A percentile compares a stretch with the other conserved stretches of the same genome.
These are phyloP conservation scores for Rhyacophila brunnea DNA, from an alignment of 1,140 invertebrate genomes.

Conservation along the genomic window DNA sequence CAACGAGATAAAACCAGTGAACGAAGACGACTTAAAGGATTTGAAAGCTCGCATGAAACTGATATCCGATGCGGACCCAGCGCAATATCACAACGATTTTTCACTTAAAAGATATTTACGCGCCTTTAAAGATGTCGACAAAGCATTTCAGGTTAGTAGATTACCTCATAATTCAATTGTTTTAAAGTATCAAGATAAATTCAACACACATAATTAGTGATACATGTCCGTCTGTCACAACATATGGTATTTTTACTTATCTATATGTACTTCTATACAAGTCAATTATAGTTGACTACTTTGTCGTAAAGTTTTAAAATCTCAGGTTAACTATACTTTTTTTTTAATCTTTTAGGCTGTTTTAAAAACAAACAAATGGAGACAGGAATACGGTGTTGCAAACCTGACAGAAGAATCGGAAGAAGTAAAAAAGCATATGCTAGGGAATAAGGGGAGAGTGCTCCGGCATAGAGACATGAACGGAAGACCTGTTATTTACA, in stretches of 20 bases:
- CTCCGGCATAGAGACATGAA: slow-evolving; percentile 66
- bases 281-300: no score
- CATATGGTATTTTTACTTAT: not conserved
- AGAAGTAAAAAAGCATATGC: slow-evolving; percentile 60
- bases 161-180: no score
- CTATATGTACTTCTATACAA: no score
- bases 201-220: not conserved
- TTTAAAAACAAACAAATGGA: slow-evolving; percentile 77
- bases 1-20: slow-evolving; percentile 47
- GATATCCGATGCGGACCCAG: slow-evolving; percentile 67
- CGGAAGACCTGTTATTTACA: slow-evolving; percentile 72
- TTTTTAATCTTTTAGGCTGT: slow-evolving; percentile 56
- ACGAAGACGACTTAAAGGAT: slow-evolving; percentile 62
- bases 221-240: not conserved
- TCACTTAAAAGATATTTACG: slow-evolving; percentile 66
- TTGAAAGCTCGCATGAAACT: slow-evolving; percentile 68
- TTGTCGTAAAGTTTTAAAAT: not conserved
- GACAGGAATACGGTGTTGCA: slow-evolving; percentile 66
- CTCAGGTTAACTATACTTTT: not conserved
- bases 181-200: no score
- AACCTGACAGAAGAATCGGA: slow-evolving; percentile 57
- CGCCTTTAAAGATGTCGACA: slow-evolving; percentile 69
- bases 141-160: slow-evolving; percentile 64
- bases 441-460: slow-evolving; percentile 63
- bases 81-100: slow-evolving; percentile 70